Conservation (phyloP, 2,888 invertebrate genomes). For the Steinernema scapterisci region DNA sequence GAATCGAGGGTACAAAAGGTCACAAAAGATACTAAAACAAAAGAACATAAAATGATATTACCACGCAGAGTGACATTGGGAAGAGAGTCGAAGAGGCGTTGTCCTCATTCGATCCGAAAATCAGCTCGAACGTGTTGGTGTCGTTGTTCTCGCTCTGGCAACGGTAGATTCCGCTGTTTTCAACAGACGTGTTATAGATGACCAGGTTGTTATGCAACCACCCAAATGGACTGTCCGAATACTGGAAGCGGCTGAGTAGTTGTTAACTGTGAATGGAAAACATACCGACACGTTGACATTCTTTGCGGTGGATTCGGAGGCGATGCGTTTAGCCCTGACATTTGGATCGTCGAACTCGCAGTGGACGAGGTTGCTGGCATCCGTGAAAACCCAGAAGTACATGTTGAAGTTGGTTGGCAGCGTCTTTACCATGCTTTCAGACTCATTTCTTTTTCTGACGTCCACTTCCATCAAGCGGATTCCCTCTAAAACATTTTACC, state of each 20-base stretch:
- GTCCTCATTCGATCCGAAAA: not conserved
- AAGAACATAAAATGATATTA: no score
- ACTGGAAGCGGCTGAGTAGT: not conserved
- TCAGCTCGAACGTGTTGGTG: not conserved
- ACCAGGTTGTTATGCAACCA: not conserved
- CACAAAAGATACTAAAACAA: no score
- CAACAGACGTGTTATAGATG: not conserved
- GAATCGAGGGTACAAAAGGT: no score
- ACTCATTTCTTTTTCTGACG: not conserved
- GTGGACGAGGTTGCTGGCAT: not conserved
- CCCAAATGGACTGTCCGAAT: not conserved
- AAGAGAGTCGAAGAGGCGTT: no score
- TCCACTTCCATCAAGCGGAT: not conserved
- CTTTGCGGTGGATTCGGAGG: no score
- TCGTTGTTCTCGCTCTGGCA: not conserved
- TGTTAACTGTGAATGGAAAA: not conserved
- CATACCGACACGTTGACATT: not conserved
- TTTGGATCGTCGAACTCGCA: not conserved
- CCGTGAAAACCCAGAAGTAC: not conserved
- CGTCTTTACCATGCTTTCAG: not conserved
- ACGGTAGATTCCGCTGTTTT: not conserved
- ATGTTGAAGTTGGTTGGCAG: not conserved
- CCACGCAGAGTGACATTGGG: no score
- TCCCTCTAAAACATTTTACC: constrained; percentile 11
- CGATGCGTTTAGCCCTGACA: no score